A percentile compares a stretch with the other conserved stretches of the same genome.
phyloP scores from a whole-genome alignment of 2,113 vertebrate genomes.

The Syngnathus scovelli region DNA sequence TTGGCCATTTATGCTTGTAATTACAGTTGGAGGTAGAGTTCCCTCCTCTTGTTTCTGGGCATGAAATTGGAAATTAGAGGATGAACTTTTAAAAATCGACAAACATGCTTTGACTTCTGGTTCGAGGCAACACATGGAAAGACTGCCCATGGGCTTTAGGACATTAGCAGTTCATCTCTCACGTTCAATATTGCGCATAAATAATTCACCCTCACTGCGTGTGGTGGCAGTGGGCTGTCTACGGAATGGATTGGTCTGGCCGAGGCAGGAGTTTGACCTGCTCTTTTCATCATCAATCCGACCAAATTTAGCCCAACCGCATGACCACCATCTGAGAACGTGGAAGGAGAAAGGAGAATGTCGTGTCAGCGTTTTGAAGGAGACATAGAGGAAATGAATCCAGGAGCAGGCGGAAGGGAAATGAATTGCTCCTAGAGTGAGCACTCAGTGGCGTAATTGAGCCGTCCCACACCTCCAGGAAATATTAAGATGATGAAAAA shows the following conservation, averaged over 20 bases:
- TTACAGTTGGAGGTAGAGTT: conserved; percentile 38
- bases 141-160: conserved; percentile 47
- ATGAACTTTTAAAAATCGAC: conserved; percentile 16
- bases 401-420: conserved; percentile 29
- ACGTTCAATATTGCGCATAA: conserved; percentile 78
- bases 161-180: conserved; percentile 73
- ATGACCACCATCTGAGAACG: conserved; percentile 37
- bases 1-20: conserved; percentile 60
- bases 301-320: conserved; percentile 70
- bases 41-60: conserved; percentile 41
- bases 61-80: conserved; percentile 45
- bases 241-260: conserved; percentile 77
- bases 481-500: conserved; percentile 60
- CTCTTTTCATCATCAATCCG: conserved; percentile 73
- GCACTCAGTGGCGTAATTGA: conserved; percentile 44
- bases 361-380: neutral
- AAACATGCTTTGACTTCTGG: neutral
- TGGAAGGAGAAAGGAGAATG: conserved; percentile 27
- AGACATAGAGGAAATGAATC: conserved; percentile 19
- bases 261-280: conserved; percentile 69
- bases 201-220: conserved; percentile 71
- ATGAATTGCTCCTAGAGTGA: conserved; percentile 39
- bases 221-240: conserved; percentile 65
- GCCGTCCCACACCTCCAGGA: conserved; percentile 39
- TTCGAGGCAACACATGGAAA: conserved; percentile 42